Base-by-base conservation (phyloP, 2,113 vertebrate species). In the Mola mola region DNA sequence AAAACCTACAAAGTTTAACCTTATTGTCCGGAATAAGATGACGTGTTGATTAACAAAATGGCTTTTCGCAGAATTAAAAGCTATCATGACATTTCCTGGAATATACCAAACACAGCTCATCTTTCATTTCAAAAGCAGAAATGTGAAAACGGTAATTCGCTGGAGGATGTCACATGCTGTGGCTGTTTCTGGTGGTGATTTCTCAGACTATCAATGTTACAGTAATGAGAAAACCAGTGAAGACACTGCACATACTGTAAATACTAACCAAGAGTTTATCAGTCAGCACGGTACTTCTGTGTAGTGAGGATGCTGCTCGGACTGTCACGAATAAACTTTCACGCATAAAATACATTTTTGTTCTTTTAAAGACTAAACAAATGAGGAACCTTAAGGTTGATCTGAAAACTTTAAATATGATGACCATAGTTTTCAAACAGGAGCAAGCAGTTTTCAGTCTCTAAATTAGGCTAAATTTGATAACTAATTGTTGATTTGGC, bases 1-100 rank as follows among this genome's bases (percentile, higher is more conserved):
- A 8, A 7, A 33, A 33, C 8, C 19, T 26, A 36, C 16, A 52
- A 3, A 43, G 29, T 29, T 43, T 66, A 3, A 8, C 19, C 33
- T 55, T 72, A 21, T 47, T 19, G 46, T 9, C 17, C 6, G 33
- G 25, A 19, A 4, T 47, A 6, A 26, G 9, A 37, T 4, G 17
- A 60, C 13, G 20, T 10, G 21, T 26, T 53, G 1, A n/a, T n/a
- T n/a, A n/a, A n/a, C n/a, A n/a, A n/a, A 9, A 34, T 13, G 37
- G 20, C 12, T 31, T 26, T 34, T 11, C 16, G 8, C 44, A 66
- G 46, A 20, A 19, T 49, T n/a, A 60, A 40, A 19, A 21, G 24
- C 34, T 48, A 19, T 5, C 1, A 0, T 28, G 17, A 15, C 25
- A 28, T 61, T 21, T 26, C 12, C 12, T 13, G 24, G 58, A 24